Percentiles rank a stretch among this genome's conserved stretches.
phyloP scores from a whole-genome alignment of 2,113 vertebrate genomes.

The Grammomys surdaster region DNA sequence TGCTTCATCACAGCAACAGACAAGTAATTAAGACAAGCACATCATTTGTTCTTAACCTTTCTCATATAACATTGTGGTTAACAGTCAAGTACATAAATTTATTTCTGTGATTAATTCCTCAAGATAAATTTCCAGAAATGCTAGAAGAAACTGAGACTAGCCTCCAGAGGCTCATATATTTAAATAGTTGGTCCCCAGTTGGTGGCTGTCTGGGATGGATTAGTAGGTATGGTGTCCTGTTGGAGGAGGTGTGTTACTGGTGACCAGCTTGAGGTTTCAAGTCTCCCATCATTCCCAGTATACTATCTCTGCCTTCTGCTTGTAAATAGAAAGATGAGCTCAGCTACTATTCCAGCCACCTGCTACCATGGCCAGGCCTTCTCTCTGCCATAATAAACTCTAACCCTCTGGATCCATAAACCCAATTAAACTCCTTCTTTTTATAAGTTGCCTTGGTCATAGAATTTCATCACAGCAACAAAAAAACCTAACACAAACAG shows the following conservation, averaged over 20 bases:
- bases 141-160: not conserved
- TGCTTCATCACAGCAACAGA: not conserved
- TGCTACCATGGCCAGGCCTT: not conserved
- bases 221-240: not conserved
- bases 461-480: not conserved
- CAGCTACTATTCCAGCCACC: not conserved
- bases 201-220: not conserved
- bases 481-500: not conserved
- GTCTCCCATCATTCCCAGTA: not conserved
- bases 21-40: not conserved
- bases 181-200: not conserved
- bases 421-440: not conserved
- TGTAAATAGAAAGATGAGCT: not conserved
- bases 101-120: conserved; percentile 49
- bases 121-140: conserved; percentile 53
- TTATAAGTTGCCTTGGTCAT: not conserved
- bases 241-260: not conserved
- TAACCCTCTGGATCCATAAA: not conserved
- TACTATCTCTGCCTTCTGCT: not conserved
- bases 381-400: not conserved
- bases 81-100: conserved; percentile 49
- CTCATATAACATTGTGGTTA: conserved; percentile 55
- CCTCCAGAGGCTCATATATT: not conserved
- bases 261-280: not conserved
- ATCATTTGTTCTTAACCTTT: conserved; percentile 43